Base-by-base conservation (phyloP, 2,888 invertebrate genomes). In the Entomobrya proxima region DNA sequence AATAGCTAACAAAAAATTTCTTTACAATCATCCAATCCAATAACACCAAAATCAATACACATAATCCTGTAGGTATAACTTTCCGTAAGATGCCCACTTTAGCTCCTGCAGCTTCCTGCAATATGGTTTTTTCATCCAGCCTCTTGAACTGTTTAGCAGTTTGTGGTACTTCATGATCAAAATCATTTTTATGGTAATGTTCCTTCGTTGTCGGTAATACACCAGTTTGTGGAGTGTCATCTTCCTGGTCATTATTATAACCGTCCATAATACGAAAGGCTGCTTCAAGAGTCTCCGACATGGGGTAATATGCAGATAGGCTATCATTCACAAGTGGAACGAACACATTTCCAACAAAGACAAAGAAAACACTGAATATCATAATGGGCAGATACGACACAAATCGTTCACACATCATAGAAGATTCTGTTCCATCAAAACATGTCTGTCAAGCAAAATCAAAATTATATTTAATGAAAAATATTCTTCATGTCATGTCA, bases 361-460 rank as follows among this genome's bases (percentile, higher is more conserved):
- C 77, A 6, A 77, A 32, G 7, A 30, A 4, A 3, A 81, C 32
- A 24, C 47, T 32, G 15, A 77, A 30, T 1, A 86, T 4, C 37
- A 82, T 72, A 4, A 82, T 69, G 6, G 86, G 86, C 3, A 74
- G 32, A 61, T 77, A 78, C 1, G 86, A 81, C 0, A 86, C 50
- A 40, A 86, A 58, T 44, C 55, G 69, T 11, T 86, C 86, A 32
- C 86, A 86, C n/a, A 86, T 72, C 13, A 52, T 27, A n/a, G 64
- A 69, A 1, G 82, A 72, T 4, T 77, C 77, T 1, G 30, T 55
- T 47, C 76, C 86, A 32, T 86, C 81, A 64, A 72, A 72, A 58
- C 86, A 86, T 9, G 72, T 64, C 86, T 86, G 58, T 24, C 1
- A 50, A 74, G 21, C 30, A 64, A 35, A 55, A 35, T 58, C 24